Evolutionary conservation across 2,888 invertebrate genomes (phyloP), one percentile per base, ranked within the genome.

Genomic region (Acanthosepion pharaonis): DNA sequence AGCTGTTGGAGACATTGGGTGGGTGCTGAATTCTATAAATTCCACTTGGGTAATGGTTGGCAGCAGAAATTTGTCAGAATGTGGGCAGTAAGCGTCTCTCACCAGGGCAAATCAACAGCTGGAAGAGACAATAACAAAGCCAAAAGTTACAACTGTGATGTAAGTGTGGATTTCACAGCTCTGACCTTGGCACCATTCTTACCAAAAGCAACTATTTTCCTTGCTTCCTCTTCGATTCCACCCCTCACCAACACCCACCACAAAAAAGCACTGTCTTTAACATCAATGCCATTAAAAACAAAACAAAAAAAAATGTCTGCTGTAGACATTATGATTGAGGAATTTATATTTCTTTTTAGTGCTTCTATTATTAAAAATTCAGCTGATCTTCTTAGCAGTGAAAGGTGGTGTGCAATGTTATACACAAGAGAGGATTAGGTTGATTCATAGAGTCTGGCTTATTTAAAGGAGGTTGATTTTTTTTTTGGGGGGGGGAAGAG

Each of bases 331-430:
- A 78, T 78, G 78, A n/a, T 33, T 78, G 78, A 78, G 78, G 78
- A 78, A 78, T n/a, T 78, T 78, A 15, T 33, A n/a, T n/a, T 33
- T 78, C n/a, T 33, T 23, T 78, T 33, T 33, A n/a, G 9, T 78
- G n/a, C n/a, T 78, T 78, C 78, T 78, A 78, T 78, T 78, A 78
- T 78, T 78, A 78, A 78, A 78, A 78, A n/a, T 78, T 33, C n/a
- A 78, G n/a, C 23, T 59, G 59, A 59, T 59, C 6, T 78, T 78
- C n/a, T 78, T 78, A n/a, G n/a, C 78, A 78, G 5, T n/a, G n/a
- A 15, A n/a, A 78, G 78, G 23, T 33, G 11, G 18, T 15, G 78
- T 15, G 23, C 33, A 78, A 78, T 59, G 20, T 59, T 23, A 59
- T 5, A 23, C 59, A 59, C 23, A 23, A 59, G 23, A 23, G 23